These are phyloP conservation scores for Cyclophora punctaria DNA, from an alignment of 2,888 invertebrate species.

Conservation along the genomic window DNA sequence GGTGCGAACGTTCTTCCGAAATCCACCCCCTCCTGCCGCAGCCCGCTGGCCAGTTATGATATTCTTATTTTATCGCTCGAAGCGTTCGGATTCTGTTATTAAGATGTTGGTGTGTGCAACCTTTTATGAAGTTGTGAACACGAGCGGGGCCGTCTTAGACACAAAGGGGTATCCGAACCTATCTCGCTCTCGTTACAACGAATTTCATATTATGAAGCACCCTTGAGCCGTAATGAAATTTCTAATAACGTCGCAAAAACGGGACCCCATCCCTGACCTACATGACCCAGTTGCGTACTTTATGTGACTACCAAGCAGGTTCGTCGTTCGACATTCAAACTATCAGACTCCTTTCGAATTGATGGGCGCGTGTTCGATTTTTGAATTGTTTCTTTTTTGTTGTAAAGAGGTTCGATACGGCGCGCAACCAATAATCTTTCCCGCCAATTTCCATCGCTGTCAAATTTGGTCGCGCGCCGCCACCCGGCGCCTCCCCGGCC, in stretches of 20 bases:
- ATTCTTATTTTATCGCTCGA: constrained; percentile 72
- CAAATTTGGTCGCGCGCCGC: constrained; percentile 65
- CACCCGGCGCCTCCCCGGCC: constrained; percentile 40
- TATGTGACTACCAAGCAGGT: constrained; percentile 8
- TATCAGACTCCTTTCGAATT: constrained; percentile 10
- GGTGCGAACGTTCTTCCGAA: constrained; percentile 70
- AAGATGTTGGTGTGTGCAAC: constrained; percentile 66
- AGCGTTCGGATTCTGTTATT: constrained; percentile 72
- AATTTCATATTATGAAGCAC: constrained; percentile 23
- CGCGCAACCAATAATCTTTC: constrained; percentile 66
- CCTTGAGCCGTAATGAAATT: constrained; percentile 31
- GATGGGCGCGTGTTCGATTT: neutral
- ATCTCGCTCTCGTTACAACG: constrained; percentile 24
- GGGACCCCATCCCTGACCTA: constrained; percentile 45
- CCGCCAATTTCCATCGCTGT: constrained; percentile 75
- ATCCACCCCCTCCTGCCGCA: constrained; percentile 38
- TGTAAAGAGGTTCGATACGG: constrained; percentile 7
- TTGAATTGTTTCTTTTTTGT: neutral
- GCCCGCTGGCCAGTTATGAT: constrained; percentile 67
- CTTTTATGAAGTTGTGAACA: constrained; percentile 49
- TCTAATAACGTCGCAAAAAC: constrained; percentile 36
- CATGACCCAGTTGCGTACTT: constrained; percentile 37
- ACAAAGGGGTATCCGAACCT: constrained; percentile 35
- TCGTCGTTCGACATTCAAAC: constrained; percentile 18
- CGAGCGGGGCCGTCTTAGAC: constrained; percentile 37